Evolutionary conservation across 2,113 vertebrate species (phyloP), one percentile per base, ranked within the genome.

Genomic region (Arothron firmamentum): DNA sequence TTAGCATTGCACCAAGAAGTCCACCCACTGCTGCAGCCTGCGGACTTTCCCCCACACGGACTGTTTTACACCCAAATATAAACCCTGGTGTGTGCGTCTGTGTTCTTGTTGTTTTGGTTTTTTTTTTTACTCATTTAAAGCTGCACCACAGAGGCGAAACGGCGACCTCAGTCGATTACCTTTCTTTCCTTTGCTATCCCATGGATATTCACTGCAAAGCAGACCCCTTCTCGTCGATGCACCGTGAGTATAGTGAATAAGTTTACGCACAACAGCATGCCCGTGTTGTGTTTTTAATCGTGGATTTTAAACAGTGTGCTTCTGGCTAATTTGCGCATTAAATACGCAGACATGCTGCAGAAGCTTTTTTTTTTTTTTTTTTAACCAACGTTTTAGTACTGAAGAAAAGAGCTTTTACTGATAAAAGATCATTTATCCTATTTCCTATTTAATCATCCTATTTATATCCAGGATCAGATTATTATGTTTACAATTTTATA

Each of bases 121-220:
- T 45, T 78, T 82, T 81, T 70, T 77, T 67, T 65, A 91, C 89
- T 81, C 88, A 87, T 91, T 92, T 90, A 89, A 94, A 94, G 94
- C 94, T 95, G 93, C 93, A 94, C 90, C 92, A 93, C 82, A 85
- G 88, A 93, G 95, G 93, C 96, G 96, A 97, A 90, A 97, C 96
- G 96, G 96, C 96, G 95, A 94, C 94, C 90, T 96, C 96, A 93
- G 94, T 94, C 92, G 94, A 96, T 92, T 96, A 94, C 93, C 94
- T 97, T 89, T 96, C 96, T 90, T 96, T 98, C 91, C 92, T 98
- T 91, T 95, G 94, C 93, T 93, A 97, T 94, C 95, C 95, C 88
- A 97, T 98, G 96, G 96, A 98, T 96, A 98, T 97, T 94, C 96
- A 97, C 93, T 97, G 96, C 95, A 98, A 98, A 91, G 94, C 95